phyloP scores from a whole-genome alignment of 2,888 invertebrate species.

The Pheosia gnoma region DNA sequence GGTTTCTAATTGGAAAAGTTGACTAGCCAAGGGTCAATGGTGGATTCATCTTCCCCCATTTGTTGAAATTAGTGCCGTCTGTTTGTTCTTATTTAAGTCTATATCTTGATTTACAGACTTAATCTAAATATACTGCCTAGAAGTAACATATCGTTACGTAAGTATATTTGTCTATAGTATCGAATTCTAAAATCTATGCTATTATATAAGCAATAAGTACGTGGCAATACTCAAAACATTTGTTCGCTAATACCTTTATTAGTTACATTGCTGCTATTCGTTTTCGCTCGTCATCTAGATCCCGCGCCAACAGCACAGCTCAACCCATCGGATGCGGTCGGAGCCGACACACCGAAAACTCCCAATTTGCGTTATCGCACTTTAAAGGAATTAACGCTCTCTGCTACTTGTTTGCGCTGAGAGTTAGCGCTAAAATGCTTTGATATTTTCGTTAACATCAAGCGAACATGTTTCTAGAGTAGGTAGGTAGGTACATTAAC shows the following conservation, averaged over 20 bases:
- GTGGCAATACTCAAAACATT: not conserved
- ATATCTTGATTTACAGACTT: too few relatives aligned
- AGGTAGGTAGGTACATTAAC: not conserved
- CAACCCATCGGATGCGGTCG: slow-evolving; percentile 29
- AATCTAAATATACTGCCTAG: too few relatives aligned
- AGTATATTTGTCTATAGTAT: too few relatives aligned
- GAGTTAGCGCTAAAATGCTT: not conserved
- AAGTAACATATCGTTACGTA: too few relatives aligned
- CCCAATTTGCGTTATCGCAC: slow-evolving; percentile 40
- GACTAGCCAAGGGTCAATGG: too few relatives aligned
- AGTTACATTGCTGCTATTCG: not conserved
- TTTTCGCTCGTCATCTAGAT: slow-evolving; percentile 32
- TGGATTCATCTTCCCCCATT: too few relatives aligned
- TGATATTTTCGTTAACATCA: not conserved
- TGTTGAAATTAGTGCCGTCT: too few relatives aligned
- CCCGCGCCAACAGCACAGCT: slow-evolving; percentile 39
- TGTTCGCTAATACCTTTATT: not conserved
- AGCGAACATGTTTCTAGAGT: not conserved
- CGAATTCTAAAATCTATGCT: too few relatives aligned
- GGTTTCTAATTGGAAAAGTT: too few relatives aligned
- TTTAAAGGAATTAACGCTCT: slow-evolving; percentile 43
- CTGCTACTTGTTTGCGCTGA: slow-evolving; percentile 24
- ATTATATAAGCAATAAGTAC: too few relatives aligned
- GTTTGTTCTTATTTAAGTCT: too few relatives aligned
- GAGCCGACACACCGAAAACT: slow-evolving; percentile 40